A percentile compares a stretch with the other conserved stretches of the same genome.
These are phyloP conservation scores for Tachina lurida DNA, from an alignment of 2,888 invertebrate genomes.

Conservation along the genomic window DNA sequence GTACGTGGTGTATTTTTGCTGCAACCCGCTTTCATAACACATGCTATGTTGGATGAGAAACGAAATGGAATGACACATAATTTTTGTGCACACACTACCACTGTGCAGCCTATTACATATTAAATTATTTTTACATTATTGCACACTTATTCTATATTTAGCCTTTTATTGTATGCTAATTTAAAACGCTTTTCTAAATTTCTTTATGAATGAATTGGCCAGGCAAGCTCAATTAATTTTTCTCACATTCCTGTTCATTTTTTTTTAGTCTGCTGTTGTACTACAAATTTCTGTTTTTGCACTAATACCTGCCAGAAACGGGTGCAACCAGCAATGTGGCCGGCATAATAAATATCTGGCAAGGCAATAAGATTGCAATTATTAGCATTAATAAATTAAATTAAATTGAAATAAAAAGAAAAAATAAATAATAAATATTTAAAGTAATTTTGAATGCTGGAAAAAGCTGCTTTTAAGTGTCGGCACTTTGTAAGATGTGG, in stretches of 20 bases:
- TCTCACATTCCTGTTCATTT: not conserved
- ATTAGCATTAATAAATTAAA: constrained; percentile 7
- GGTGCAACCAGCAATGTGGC: constrained; percentile 55
- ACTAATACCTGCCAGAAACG: constrained; percentile 37
- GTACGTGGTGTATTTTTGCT: no score
- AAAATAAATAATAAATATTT: not conserved
- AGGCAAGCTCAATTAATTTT: constrained; percentile 34
- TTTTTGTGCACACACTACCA: no score
- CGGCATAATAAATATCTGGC: constrained; percentile 53
- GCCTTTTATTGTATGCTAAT: not conserved
- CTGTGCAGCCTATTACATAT: not conserved
- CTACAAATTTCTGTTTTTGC: not conserved
- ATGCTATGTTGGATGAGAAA: no score
- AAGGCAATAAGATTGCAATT: not conserved
- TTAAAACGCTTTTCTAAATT: constrained; percentile 1
- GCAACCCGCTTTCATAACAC: no score
- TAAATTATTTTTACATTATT: not conserved
- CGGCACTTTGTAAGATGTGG: constrained; percentile 35
- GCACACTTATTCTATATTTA: not conserved
- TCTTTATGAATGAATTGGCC: constrained; percentile 41
- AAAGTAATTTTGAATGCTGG: not conserved
- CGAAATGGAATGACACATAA: not conserved
- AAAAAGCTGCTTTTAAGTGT: not conserved
- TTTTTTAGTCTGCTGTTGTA: not conserved
- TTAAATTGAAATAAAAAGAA: constrained; percentile 20